These are phyloP conservation scores for Synergus itoensis DNA, from an alignment of 2,888 invertebrate species.

Conservation along the genomic window DNA sequence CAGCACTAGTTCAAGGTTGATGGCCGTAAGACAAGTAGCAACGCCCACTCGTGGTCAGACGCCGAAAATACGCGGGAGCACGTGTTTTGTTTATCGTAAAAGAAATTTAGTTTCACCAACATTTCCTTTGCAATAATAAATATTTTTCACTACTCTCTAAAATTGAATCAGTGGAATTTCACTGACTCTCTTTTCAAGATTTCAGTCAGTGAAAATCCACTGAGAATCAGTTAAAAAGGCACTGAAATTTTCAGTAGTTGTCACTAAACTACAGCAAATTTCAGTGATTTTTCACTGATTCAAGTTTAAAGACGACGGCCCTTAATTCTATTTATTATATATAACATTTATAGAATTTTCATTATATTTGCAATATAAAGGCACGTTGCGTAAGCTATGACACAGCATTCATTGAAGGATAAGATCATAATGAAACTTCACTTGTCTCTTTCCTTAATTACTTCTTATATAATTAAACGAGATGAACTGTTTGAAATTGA, in stretches of 20 bases:
- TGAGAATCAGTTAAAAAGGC: too few species aligned
- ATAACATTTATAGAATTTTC: neutral
- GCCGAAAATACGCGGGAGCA: neutral
- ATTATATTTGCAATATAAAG: neutral
- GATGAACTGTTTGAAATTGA: neutral
- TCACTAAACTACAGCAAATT: too few species aligned
- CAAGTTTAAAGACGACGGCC: too few species aligned
- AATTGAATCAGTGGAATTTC: too few species aligned
- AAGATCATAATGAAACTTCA: neutral
- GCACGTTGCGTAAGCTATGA: conserved; percentile 4
- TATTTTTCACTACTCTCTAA: too few species aligned
- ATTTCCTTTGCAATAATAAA: too few species aligned
- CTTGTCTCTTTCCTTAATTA: neutral
- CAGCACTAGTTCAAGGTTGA: conserved; percentile 17
- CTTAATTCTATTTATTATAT: too few species aligned
- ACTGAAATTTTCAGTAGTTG: too few species aligned
- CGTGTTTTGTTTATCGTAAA: neutral
- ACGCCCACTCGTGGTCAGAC: conserved; percentile 1
- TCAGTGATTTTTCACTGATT: too few species aligned
- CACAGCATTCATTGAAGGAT: neutral
- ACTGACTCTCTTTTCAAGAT: too few species aligned
- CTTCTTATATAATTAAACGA: neutral
- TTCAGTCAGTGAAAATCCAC: too few species aligned
- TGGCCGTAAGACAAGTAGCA: neutral
- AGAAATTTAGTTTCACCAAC: too few species aligned